These are phyloP conservation scores for Megaceryle alcyon DNA, from an alignment of 2,797 vertebrate genomes.

Conservation along the genomic window DNA sequence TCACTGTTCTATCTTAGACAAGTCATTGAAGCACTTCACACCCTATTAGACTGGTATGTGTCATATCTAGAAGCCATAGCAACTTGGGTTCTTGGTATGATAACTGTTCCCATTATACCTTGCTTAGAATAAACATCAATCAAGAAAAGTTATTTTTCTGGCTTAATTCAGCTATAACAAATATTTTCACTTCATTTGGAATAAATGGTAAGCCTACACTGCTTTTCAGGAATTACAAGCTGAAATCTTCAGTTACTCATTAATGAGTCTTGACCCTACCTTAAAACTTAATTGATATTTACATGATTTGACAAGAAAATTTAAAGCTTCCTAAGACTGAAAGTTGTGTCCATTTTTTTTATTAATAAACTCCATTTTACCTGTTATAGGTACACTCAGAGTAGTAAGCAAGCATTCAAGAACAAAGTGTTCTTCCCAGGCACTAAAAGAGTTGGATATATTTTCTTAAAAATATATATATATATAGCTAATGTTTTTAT, in stretches of 20 bases:
- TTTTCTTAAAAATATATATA: slow-evolving; percentile 80
- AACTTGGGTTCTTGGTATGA: neutral
- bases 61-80: neutral
- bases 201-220: neutral
- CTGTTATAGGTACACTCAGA: slow-evolving; percentile 81
- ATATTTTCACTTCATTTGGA: neutral
- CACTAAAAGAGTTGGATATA: slow-evolving; percentile 77
- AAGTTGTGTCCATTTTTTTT: slow-evolving; percentile 60
- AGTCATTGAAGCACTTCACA: neutral
- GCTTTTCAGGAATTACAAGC: neutral
- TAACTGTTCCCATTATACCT: neutral
- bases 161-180: neutral
- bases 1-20: neutral
- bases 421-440: slow-evolving; percentile 81
- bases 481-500: slow-evolving; percentile 74
- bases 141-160: neutral
- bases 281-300: slow-evolving; percentile 1
- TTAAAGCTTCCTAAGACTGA: neutral
- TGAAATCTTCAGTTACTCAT: neutral
- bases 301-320: neutral
- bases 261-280: neutral
- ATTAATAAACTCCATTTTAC: slow-evolving; percentile 85
- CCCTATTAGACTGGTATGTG: neutral
- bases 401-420: slow-evolving; percentile 68
- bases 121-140: neutral